Conservation (phyloP, 2,113 vertebrate genomes). For the Gasterosteus nipponicus region DNA sequence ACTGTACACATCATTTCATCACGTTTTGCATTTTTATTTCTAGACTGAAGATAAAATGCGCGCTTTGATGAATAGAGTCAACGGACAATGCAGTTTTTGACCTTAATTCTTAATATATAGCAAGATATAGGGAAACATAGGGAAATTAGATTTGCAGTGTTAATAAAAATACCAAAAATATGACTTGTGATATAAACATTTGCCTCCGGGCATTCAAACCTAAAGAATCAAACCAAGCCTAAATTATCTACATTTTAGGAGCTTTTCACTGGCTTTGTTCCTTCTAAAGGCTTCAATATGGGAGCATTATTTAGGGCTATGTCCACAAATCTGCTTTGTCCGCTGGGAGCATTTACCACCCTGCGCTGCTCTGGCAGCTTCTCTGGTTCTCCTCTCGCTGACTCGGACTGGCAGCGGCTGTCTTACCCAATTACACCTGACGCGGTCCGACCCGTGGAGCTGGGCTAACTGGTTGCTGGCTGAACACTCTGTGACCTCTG, state of each 20-base stretch:
- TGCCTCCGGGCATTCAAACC: slow-evolving; percentile 3
- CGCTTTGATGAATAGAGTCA: neutral
- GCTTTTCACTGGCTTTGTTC: slow-evolving; percentile 29
- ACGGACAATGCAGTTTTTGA: neutral
- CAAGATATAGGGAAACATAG: neutral
- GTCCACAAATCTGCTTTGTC: slow-evolving; percentile 57
- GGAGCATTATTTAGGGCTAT: slow-evolving; percentile 55
- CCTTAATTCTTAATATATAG: neutral
- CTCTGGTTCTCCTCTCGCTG: slow-evolving; percentile 75
- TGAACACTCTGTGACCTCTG: slow-evolving; percentile 66
- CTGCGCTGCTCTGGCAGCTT: slow-evolving; percentile 56
- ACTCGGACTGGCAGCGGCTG: slow-evolving; percentile 75
- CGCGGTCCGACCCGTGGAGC: slow-evolving; percentile 63
- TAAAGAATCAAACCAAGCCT: neutral
- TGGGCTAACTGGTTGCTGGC: slow-evolving; percentile 57
- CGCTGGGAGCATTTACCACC: slow-evolving; percentile 74
- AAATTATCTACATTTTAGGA: slow-evolving; percentile 1
- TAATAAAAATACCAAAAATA: neutral
- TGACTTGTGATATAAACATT: slow-evolving; percentile 17
- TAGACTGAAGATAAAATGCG: neutral
- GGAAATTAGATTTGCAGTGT: neutral
- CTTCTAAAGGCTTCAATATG: slow-evolving; percentile 35
- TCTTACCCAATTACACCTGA: slow-evolving; percentile 77
- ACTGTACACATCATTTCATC: neutral
- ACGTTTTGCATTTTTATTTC: neutral